Percentiles rank a stretch among this genome's conserved stretches.
Evolutionary conservation across 2,113 vertebrate genomes (phyloP).

Genomic region (Neofelis nebulosa): DNA sequence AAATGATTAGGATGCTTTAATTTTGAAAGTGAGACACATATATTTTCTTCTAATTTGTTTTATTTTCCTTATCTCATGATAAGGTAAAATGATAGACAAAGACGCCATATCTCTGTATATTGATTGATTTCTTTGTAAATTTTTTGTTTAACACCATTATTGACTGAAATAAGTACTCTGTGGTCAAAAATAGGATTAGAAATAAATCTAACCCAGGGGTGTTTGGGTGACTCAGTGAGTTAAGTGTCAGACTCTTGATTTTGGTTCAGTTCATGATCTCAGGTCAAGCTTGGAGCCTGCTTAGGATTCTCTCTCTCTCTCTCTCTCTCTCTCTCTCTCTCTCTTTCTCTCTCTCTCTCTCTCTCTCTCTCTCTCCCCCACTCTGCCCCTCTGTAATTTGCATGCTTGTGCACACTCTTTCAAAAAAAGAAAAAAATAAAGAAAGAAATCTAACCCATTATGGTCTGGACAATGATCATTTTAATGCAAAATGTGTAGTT

Average conservation of each 20-base stretch:
- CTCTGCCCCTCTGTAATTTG: too few species aligned
- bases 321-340: too few species aligned
- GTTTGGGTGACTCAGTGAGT: too few species aligned
- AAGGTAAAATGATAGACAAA: conserved; percentile 23
- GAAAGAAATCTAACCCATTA: background rate
- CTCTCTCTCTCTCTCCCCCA: too few species aligned
- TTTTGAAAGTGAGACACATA: conserved; percentile 37
- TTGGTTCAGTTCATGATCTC: too few species aligned
- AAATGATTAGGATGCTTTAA: conserved; percentile 59
- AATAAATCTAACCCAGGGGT: background rate
- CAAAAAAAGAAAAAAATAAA: too few species aligned
- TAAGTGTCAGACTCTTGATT: too few species aligned
- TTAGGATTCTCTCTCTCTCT: too few species aligned
- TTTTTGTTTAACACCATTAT: background rate
- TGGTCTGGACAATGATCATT: conserved; percentile 23
- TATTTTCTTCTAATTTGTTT: conserved; percentile 22
- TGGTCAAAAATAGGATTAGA: conserved; percentile 47
- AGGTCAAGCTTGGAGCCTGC: too few species aligned
- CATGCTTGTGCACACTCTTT: too few species aligned
- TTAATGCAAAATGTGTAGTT: conserved; percentile 49
- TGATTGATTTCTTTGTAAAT: background rate
- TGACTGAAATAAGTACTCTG: conserved; percentile 5
- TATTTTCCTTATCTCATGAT: background rate
- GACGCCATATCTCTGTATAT: background rate
- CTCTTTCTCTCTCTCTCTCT: too few species aligned